phyloP scores from a whole-genome alignment of 1,140 invertebrate genomes.

The Orchesella cincta region DNA sequence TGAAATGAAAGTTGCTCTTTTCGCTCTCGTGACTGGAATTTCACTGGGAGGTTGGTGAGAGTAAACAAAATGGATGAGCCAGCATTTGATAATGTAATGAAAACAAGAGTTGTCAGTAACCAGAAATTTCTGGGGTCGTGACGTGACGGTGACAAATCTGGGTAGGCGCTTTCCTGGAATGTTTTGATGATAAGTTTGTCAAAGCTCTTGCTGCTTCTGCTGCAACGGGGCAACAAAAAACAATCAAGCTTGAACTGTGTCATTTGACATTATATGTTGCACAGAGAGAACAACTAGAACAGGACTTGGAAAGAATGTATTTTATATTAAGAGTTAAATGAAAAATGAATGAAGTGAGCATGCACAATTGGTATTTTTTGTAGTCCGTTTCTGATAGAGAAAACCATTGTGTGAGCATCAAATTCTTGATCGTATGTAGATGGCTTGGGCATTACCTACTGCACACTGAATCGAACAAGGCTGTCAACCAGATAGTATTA shows the following conservation, averaged over 20 bases:
- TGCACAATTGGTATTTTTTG: no score
- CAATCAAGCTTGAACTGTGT: neutral
- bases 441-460: no score
- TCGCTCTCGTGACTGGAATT: neutral
- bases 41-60: neutral
- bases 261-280: neutral
- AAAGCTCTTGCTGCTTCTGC: neutral
- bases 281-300: no score
- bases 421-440: no score
- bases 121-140: neutral
- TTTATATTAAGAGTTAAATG: no score
- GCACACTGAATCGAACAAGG: no score
- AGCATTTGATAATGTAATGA: conserved; percentile 9
- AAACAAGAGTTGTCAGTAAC: conserved; percentile 16
- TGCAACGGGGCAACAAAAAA: neutral
- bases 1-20: neutral
- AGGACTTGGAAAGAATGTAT: no score
- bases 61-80: neutral
- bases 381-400: no score
- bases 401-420: no score
- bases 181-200: conserved; percentile 14
- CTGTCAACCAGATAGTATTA: conserved; percentile 2
- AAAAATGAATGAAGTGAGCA: no score
- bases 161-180: conserved; percentile 11
- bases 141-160: conserved; percentile 27